Conservation (phyloP, 2,888 invertebrate species). For the Stramonita haemastoma region DNA sequence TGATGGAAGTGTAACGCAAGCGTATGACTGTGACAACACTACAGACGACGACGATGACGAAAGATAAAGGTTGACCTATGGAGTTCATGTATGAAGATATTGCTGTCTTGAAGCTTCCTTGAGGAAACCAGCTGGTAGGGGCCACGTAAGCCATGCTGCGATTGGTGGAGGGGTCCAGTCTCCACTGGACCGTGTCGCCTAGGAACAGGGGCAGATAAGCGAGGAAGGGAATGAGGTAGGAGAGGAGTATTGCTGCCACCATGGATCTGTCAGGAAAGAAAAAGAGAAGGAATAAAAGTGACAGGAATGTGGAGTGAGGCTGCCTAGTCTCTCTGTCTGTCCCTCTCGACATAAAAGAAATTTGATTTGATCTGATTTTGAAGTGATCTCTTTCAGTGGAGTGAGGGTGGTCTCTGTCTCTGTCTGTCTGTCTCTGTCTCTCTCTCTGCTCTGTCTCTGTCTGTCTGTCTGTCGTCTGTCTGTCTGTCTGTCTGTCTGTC, state of each 20-base stretch:
- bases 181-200: background rate
- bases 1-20: background rate
- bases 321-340: too few relatives aligned
- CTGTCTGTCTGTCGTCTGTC: too few relatives aligned
- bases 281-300: background rate
- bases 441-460: too few relatives aligned
- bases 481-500: too few relatives aligned
- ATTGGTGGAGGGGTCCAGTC: background rate
- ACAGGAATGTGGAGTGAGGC: too few relatives aligned
- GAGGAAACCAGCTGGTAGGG: background rate
- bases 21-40: background rate
- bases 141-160: background rate
- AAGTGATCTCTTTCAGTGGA: too few relatives aligned
- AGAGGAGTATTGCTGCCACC: background rate
- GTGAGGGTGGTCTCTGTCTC: too few relatives aligned
- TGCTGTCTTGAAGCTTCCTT: background rate
- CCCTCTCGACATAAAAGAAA: too few relatives aligned
- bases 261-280: background rate
- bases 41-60: background rate
- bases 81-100: background rate
- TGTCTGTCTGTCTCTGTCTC: too few relatives aligned
- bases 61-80: background rate
- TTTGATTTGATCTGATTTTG: too few relatives aligned
- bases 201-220: background rate
- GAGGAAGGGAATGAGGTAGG: background rate